phyloP scores from a whole-genome alignment of 2,888 invertebrate genomes.

The Prosapia bicincta region DNA sequence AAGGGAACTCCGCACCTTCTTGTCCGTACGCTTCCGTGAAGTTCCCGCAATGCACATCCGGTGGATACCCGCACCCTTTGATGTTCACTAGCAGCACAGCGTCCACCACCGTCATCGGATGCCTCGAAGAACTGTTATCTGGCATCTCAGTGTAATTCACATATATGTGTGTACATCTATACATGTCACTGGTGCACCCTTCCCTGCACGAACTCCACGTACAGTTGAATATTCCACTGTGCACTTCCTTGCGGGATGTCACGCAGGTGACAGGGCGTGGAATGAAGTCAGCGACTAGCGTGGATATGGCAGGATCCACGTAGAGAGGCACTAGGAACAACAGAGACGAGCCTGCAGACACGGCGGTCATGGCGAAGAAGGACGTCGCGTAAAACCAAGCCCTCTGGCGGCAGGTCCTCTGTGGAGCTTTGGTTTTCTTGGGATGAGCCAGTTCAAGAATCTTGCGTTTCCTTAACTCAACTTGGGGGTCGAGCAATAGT shows the following conservation, averaged over 20 bases:
- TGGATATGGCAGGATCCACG: constrained; percentile 64
- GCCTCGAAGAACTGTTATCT: constrained; percentile 27
- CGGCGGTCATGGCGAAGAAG: constrained; percentile 64
- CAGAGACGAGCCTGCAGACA: constrained; percentile 67
- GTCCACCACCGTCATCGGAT: constrained; percentile 48
- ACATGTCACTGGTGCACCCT: constrained; percentile 76
- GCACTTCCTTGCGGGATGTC: constrained; percentile 65
- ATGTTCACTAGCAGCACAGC: constrained; percentile 72
- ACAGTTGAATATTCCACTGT: constrained; percentile 71
- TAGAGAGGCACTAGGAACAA: constrained; percentile 70
- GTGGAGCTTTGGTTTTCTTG: constrained; percentile 54
- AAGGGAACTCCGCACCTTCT: constrained; percentile 63
- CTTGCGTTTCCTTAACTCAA: constrained; percentile 62
- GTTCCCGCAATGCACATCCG: constrained; percentile 69
- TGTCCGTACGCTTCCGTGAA: constrained; percentile 68
- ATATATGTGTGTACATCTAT: constrained; percentile 64
- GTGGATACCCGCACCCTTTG: constrained; percentile 81
- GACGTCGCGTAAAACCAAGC: constrained; percentile 68
- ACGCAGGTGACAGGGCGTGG: constrained; percentile 69
- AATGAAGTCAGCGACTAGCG: constrained; percentile 62
- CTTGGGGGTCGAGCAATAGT: constrained; percentile 71
- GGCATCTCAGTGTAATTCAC: constrained; percentile 45
- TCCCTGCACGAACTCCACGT: constrained; percentile 78
- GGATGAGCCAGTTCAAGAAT: constrained; percentile 56
- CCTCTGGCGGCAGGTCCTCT: constrained; percentile 61